These are phyloP conservation scores for Elanoides forficatus DNA, from an alignment of 2,113 vertebrate genomes.

Conservation along the genomic window DNA sequence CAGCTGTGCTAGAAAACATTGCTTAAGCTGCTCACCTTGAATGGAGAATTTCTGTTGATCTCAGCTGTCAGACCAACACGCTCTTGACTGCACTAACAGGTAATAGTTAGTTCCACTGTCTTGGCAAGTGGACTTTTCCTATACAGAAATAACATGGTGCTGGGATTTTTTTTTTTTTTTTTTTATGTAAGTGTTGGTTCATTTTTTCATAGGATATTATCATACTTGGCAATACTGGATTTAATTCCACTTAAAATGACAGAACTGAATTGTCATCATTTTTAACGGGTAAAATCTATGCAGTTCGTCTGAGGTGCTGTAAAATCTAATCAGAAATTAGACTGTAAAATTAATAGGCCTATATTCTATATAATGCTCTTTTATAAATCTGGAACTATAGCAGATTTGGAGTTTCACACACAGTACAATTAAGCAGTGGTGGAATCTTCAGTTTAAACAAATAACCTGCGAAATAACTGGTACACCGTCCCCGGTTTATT, in stretches of 20 bases:
- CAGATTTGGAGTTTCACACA: constrained; percentile 22
- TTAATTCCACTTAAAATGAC: constrained; percentile 76
- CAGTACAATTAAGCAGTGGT: not conserved
- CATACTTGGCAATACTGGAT: constrained; percentile 67
- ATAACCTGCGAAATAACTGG: not conserved
- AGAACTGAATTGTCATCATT: constrained; percentile 66
- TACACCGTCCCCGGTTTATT: not conserved
- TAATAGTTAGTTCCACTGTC: not conserved
- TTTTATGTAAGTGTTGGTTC: not conserved
- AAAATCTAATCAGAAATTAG: constrained; percentile 74
- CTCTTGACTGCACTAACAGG: not conserved
- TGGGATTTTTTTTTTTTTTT: not conserved
- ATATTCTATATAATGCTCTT: constrained; percentile 36
- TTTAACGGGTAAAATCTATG: constrained; percentile 65
- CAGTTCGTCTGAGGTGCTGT: constrained; percentile 51
- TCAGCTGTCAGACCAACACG: not conserved
- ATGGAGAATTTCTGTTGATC: not conserved
- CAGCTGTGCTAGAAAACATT: not conserved
- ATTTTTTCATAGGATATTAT: constrained; percentile 33
- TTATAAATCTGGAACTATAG: constrained; percentile 44
- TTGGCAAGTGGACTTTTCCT: not conserved
- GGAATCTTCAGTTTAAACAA: constrained; percentile 46
- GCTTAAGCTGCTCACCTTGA: not conserved
- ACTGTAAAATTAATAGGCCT: constrained; percentile 72
- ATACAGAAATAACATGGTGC: not conserved